Evolutionary conservation across 2,888 invertebrate genomes (phyloP).

Genomic region (Folsomia candida): DNA sequence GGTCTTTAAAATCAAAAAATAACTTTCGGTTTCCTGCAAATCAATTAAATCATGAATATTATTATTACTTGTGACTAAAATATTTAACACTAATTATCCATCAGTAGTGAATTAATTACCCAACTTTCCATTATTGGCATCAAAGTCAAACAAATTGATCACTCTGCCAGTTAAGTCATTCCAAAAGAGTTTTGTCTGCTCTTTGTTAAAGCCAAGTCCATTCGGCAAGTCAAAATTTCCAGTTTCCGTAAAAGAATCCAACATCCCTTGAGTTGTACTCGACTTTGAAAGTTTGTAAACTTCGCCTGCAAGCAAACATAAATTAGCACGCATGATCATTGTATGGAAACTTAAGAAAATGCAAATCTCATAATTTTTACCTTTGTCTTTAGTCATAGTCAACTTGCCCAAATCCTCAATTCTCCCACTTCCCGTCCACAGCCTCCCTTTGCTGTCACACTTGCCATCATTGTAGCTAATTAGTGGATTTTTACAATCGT

Average conservation of each 20-base stretch:
- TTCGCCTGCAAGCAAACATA: not conserved
- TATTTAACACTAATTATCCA: no score
- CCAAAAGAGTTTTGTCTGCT: not conserved
- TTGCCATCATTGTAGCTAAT: constrained; percentile 6
- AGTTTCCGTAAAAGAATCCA: not conserved
- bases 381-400: not conserved
- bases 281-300: not conserved
- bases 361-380: no score
- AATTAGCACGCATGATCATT: no score
- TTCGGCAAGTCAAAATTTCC: not conserved
- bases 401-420: not conserved
- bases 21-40: constrained; percentile 51
- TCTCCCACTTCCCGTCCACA: not conserved
- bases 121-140: not conserved
- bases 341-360: no score
- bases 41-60: not conserved
- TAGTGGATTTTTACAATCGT: not conserved
- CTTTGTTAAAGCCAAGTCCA: not conserved
- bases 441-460: not conserved
- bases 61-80: no score
- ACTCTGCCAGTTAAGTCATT: not conserved
- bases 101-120: not conserved
- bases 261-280: not conserved
- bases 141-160: not conserved
- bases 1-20: constrained; percentile 50